phyloP scores from a whole-genome alignment of 2,888 invertebrate genomes.

The Rotaria macrura region DNA sequence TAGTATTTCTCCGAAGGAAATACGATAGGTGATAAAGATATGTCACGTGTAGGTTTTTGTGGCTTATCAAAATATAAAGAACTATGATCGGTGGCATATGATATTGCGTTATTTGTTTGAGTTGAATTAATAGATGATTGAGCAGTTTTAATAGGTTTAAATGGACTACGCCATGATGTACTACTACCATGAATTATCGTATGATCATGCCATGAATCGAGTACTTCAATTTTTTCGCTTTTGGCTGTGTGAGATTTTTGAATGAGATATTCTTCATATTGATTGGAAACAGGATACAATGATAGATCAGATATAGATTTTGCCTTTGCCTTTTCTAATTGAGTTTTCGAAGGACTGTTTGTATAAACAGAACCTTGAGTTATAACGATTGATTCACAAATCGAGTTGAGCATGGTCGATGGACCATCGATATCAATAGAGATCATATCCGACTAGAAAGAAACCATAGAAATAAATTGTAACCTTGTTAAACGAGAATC shows the following conservation, averaged over 20 bases:
- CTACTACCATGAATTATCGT: neutral
- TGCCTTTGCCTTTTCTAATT: neutral
- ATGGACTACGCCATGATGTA: slow-evolving; percentile 2
- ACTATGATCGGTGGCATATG: neutral
- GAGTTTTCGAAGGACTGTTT: neutral
- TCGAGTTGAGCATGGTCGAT: neutral
- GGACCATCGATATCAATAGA: slow-evolving; percentile 6
- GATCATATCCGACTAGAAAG: neutral
- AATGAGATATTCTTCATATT: neutral
- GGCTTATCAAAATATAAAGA: neutral
- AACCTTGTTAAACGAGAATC: no score
- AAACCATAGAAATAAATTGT: neutral
- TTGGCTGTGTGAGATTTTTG: neutral
- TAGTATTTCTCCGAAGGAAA: neutral
- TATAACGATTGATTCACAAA: slow-evolving; percentile 5
- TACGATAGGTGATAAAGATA: neutral
- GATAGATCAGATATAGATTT: neutral
- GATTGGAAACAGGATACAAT: neutral
- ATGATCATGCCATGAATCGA: neutral
- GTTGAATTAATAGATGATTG: neutral
- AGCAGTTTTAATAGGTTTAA: neutral
- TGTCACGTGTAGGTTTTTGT: neutral
- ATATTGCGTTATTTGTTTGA: no score
- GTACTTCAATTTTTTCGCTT: neutral
- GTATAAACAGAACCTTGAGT: neutral